These are phyloP conservation scores for Ptychadena robeensis DNA, from an alignment of 2,797 vertebrate genomes.

Conservation along the genomic window DNA sequence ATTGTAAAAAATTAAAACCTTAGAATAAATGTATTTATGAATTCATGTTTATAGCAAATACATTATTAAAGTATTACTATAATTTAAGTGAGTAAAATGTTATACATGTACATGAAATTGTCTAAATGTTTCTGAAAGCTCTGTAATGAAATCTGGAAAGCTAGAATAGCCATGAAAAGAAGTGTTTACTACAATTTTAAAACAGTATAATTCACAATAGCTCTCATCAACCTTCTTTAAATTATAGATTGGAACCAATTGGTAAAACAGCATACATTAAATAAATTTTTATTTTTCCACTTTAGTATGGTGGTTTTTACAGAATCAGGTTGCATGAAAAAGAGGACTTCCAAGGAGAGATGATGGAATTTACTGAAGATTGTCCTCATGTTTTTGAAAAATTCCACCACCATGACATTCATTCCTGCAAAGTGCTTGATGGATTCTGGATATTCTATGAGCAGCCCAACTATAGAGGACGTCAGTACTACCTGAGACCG, in stretches of 20 bases:
- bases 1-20: too few species aligned
- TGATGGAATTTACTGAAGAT: constrained; percentile 53
- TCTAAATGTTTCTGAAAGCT: neutral
- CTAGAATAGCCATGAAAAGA: neutral
- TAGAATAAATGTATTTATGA: too few species aligned
- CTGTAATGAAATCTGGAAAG: neutral
- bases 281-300: neutral
- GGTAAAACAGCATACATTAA: neutral
- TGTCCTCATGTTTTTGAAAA: constrained; percentile 42
- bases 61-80: too few species aligned
- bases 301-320: constrained; percentile 40
- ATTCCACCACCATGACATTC: constrained; percentile 30
- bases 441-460: constrained; percentile 57
- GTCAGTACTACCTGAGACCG: constrained; percentile 51
- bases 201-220: neutral
- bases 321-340: constrained; percentile 42
- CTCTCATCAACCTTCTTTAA: too few species aligned
- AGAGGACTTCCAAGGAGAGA: constrained; percentile 44
- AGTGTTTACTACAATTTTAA: neutral
- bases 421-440: constrained; percentile 45
- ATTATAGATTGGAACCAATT: neutral
- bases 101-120: too few species aligned
- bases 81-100: too few species aligned
- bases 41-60: too few species aligned
- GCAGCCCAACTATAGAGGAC: constrained; percentile 50